phyloP scores from a whole-genome alignment of 2,888 invertebrate species.

The Drosophila emarginata region DNA sequence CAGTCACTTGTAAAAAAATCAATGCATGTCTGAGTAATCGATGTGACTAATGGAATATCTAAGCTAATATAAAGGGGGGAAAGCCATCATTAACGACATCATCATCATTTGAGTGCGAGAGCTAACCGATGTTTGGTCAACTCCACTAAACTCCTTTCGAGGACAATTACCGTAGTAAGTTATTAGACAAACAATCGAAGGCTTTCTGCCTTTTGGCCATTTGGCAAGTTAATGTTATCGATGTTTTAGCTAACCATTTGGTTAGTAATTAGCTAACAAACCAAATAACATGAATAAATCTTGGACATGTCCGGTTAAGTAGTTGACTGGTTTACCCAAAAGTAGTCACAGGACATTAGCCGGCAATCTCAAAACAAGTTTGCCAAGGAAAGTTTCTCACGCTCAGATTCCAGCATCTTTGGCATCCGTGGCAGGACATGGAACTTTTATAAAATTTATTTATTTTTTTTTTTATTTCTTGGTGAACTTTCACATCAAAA shows the following conservation, averaged over 20 bases:
- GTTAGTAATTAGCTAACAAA: constrained; percentile 64
- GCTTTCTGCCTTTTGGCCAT: constrained; percentile 62
- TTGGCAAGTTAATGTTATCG: constrained; percentile 63
- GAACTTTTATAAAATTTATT: constrained; percentile 66
- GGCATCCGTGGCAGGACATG: constrained; percentile 67
- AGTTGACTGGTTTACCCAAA: constrained; percentile 45
- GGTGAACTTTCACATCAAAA: constrained; percentile 75
- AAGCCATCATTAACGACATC: constrained; percentile 4
- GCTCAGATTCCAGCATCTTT: constrained; percentile 46
- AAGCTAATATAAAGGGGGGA: constrained; percentile 62
- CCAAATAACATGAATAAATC: constrained; percentile 72
- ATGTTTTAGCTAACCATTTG: constrained; percentile 44
- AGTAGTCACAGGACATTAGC: constrained; percentile 56
- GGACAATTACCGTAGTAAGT: constrained; percentile 61
- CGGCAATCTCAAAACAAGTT: constrained; percentile 56
- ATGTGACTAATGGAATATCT: constrained; percentile 75
- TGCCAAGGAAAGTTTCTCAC: constrained; percentile 60
- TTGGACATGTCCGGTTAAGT: constrained; percentile 50
- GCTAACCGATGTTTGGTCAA: not conserved
- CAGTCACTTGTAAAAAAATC: constrained; percentile 76
- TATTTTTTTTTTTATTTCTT: constrained; percentile 11
- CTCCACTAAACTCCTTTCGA: constrained; percentile 29
- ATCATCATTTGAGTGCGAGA: not conserved
- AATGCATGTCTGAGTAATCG: constrained; percentile 77
- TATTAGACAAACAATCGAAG: constrained; percentile 57